Percentiles rank a stretch among this genome's conserved stretches.
phyloP scores from a whole-genome alignment of 2,888 invertebrate species.

The Lycocerus yunnanus region DNA sequence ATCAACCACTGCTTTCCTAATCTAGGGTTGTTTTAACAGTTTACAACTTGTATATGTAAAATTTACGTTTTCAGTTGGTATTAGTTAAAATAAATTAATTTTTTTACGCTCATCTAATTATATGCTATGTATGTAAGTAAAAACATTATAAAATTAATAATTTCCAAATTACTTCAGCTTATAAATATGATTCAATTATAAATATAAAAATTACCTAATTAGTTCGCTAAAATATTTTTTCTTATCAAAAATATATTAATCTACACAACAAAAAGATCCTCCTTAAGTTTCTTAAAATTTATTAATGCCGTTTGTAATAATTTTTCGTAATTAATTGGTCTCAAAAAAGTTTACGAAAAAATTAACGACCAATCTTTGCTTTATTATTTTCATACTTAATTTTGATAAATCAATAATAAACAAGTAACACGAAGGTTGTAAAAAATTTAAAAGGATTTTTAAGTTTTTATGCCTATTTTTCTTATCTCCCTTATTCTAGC shows the following conservation, averaged over 20 bases:
- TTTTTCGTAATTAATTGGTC: not conserved
- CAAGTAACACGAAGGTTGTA: not conserved
- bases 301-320: not conserved
- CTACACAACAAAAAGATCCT: not conserved
- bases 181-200: too few relatives aligned
- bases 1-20: slow-evolving; percentile 16
- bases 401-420: not conserved
- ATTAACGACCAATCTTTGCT: not conserved
- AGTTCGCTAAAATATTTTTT: not conserved
- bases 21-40: slow-evolving; percentile 18
- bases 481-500: not conserved
- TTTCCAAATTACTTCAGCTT: too few relatives aligned
- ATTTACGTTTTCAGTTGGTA: not conserved
- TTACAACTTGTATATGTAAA: slow-evolving; percentile 12
- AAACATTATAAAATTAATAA: too few relatives aligned
- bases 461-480: not conserved
- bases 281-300: not conserved
- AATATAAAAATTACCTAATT: too few relatives aligned
- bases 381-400: not conserved
- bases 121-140: too few relatives aligned
- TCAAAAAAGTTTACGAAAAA: not conserved
- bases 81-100: not conserved
- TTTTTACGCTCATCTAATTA: not conserved
- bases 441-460: not conserved
- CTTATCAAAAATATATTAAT: too few relatives aligned